Percentiles rank a stretch among this genome's conserved stretches.
These are phyloP conservation scores for Corythoichthys intestinalis DNA, from an alignment of 2,113 vertebrate genomes.

Conservation along the genomic window DNA sequence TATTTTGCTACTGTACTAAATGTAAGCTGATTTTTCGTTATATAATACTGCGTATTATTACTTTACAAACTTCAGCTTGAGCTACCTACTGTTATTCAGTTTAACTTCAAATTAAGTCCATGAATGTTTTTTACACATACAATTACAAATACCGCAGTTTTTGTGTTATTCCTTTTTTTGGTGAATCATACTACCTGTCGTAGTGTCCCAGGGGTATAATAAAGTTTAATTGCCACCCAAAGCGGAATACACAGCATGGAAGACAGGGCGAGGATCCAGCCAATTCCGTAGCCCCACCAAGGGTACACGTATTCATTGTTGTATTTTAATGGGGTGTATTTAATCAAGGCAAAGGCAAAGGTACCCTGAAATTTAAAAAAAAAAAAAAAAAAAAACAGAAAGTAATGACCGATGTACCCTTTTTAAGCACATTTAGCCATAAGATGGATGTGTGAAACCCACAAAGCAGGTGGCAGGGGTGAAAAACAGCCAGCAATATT, in stretches of 20 bases:
- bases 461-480: slow-evolving; percentile 87
- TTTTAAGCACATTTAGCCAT: too few species aligned
- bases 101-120: too few species aligned
- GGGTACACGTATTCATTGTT: slow-evolving; percentile 88
- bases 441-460: slow-evolving; percentile 49
- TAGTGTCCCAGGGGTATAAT: slow-evolving; percentile 81
- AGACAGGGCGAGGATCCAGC: slow-evolving; percentile 85
- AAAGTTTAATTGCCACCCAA: slow-evolving; percentile 77
- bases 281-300: slow-evolving; percentile 80
- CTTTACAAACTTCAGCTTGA: too few species aligned
- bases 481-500: slow-evolving; percentile 89
- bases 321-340: slow-evolving; percentile 85
- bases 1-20: neutral
- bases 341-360: slow-evolving; percentile 88
- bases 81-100: too few species aligned
- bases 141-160: too few species aligned
- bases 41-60: too few species aligned
- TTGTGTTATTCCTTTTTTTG: neutral
- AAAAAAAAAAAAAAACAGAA: neutral
- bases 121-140: neutral
- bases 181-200: slow-evolving; percentile 75
- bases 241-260: slow-evolving; percentile 85
- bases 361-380: slow-evolving; percentile 67
- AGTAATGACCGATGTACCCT: neutral
- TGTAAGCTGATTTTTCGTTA: too few species aligned